These are phyloP conservation scores for Neocrepidodera transversa DNA, from an alignment of 2,888 invertebrate species.

Conservation along the genomic window DNA sequence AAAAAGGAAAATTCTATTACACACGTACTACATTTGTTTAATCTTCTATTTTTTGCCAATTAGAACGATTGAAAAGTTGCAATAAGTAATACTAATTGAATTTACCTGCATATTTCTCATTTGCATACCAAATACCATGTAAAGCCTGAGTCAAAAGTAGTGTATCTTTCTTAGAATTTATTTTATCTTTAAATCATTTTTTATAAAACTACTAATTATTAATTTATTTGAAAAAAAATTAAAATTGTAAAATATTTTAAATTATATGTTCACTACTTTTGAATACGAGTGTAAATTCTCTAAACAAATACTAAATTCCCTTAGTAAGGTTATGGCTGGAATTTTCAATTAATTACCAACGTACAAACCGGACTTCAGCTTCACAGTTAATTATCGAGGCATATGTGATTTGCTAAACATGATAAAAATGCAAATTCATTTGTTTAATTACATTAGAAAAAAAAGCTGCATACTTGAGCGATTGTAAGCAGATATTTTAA, in stretches of 20 bases:
- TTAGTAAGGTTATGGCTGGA: slow-evolving; percentile 17
- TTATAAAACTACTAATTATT: too few species aligned
- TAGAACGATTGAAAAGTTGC: slow-evolving; percentile 13
- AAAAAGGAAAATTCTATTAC: background rate
- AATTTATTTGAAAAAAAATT: too few species aligned
- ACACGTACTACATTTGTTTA: slow-evolving; percentile 1
- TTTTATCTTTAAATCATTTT: too few species aligned
- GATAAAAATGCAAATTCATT: slow-evolving; percentile 28
- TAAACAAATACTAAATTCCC: background rate
- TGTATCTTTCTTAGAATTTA: too few species aligned
- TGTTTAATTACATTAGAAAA: slow-evolving; percentile 7
- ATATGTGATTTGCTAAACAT: slow-evolving; percentile 21
- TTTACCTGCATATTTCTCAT: slow-evolving; percentile 24
- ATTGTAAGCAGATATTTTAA: too few species aligned
- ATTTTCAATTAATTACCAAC: slow-evolving; percentile 25
- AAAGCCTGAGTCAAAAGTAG: too few species aligned
- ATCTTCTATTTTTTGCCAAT: slow-evolving; percentile 21
- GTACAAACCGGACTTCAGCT: slow-evolving; percentile 21
- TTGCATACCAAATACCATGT: slow-evolving; percentile 29
- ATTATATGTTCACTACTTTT: slow-evolving; percentile 9
- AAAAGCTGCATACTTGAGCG: too few species aligned
- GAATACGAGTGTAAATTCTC: background rate
- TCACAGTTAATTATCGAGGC: slow-evolving; percentile 27
- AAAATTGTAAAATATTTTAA: too few species aligned
- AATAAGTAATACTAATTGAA: slow-evolving; percentile 32